Percentiles rank a stretch among this genome's conserved stretches.
Conservation (phyloP, 2,113 vertebrate genomes). For the Thamnaconus septentrionalis region DNA sequence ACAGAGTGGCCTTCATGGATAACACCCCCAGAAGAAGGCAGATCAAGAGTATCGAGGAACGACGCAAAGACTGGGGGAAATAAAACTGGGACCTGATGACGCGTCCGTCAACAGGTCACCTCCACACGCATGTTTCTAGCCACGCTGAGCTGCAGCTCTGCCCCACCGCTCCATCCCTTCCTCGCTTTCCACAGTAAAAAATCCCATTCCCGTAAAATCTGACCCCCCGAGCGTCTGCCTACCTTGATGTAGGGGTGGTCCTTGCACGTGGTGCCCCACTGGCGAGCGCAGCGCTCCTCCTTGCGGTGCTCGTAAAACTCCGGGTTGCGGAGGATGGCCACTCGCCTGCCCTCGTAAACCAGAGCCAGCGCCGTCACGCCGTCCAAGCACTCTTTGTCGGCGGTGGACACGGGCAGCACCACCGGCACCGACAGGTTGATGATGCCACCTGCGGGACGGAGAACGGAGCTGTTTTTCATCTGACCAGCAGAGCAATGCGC, state of each 20-base stretch:
- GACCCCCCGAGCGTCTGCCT: not conserved
- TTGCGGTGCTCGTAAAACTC: conserved; percentile 96
- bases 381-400: conserved; percentile 91
- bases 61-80: too few relatives aligned
- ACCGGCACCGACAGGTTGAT: conserved; percentile 97
- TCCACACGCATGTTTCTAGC: conserved; percentile 47
- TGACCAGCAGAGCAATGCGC: too few relatives aligned
- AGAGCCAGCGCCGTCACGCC: conserved; percentile 87
- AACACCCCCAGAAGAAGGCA: conserved; percentile 67
- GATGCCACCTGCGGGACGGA: conserved; percentile 81
- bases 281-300: conserved; percentile 93
- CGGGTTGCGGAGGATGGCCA: conserved; percentile 94
- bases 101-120: conserved; percentile 11
- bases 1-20: conserved; percentile 49
- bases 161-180: too few relatives aligned
- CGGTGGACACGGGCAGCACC: conserved; percentile 84
- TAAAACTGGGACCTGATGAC: too few relatives aligned
- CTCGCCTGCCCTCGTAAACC: conserved; percentile 82
- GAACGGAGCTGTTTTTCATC: not conserved
- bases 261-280: conserved; percentile 96
- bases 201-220: not conserved
- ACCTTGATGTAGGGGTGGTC: conserved; percentile 98
- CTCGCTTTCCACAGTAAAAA: too few relatives aligned
- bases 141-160: conserved; percentile 8
- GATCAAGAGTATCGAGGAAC: conserved; percentile 51